A percentile compares a stretch with the other conserved stretches of the same genome.
phyloP scores from a whole-genome alignment of 2,888 invertebrate genomes.

The Idaea aversata region DNA sequence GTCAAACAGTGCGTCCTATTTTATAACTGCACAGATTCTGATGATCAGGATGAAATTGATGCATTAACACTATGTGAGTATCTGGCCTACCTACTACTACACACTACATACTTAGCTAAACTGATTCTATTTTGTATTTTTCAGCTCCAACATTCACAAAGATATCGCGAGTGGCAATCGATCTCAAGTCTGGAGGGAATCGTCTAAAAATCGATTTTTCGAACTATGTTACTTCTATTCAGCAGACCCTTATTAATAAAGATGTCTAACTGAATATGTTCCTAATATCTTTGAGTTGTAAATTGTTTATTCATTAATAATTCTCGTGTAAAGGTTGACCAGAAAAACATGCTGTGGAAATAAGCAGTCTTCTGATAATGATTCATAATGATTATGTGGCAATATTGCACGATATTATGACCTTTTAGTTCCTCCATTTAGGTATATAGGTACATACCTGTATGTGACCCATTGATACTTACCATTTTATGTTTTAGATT shows the following conservation, averaged over 20 bases:
- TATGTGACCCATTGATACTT: conserved; percentile 11
- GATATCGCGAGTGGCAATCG: conserved; percentile 80
- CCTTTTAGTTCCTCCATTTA: too few relatives aligned
- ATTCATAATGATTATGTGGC: too few relatives aligned
- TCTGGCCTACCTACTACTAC: not conserved
- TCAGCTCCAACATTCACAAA: conserved; percentile 81
- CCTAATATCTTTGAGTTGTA: conserved; percentile 7
- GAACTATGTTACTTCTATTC: conserved; percentile 65
- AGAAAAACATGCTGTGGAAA: too few relatives aligned
- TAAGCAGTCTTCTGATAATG: too few relatives aligned
- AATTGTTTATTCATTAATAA: not conserved
- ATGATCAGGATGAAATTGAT: conserved; percentile 68
- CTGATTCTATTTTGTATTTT: conserved; percentile 36
- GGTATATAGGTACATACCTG: conserved; percentile 1
- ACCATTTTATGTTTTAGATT: conserved; percentile 13
- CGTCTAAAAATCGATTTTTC: conserved; percentile 81
- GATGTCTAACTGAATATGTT: conserved; percentile 34
- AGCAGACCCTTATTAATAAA: conserved; percentile 60
- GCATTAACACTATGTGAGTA: conserved; percentile 76
- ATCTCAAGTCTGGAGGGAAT: conserved; percentile 80
- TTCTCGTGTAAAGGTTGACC: too few relatives aligned
- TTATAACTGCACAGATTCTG: conserved; percentile 64
- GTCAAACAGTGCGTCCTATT: conserved; percentile 84
- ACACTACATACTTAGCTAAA: not conserved
- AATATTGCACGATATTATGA: not conserved